A percentile compares a stretch with the other conserved stretches of the same genome.
These are phyloP conservation scores for Micronycteris hirsuta DNA, from an alignment of 2,113 vertebrate species.

Conservation along the genomic window DNA sequence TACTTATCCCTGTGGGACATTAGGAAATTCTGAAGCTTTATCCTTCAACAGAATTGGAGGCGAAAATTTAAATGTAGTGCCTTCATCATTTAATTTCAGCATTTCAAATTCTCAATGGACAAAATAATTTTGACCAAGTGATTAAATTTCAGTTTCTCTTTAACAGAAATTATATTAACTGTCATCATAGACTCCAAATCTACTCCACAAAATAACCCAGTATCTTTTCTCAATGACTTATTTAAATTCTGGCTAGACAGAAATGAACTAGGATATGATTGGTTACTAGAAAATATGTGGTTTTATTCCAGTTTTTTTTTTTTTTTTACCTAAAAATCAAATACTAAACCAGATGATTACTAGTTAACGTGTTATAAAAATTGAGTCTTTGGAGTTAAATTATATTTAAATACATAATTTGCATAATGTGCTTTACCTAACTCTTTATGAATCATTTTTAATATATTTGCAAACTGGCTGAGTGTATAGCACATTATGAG, in stretches of 20 bases:
- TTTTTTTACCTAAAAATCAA: constrained; percentile 31
- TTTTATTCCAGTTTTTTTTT: constrained; percentile 34
- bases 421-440: constrained; percentile 41
- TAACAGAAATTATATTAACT: constrained; percentile 60
- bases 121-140: constrained; percentile 51
- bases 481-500: neutral
- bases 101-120: constrained; percentile 40
- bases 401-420: constrained; percentile 43
- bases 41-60: constrained; percentile 26
- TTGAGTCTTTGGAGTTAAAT: constrained; percentile 41
- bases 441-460: constrained; percentile 48
- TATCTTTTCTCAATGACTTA: constrained; percentile 39
- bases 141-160: constrained; percentile 55
- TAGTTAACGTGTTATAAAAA: constrained; percentile 49
- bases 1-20: neutral
- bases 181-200: constrained; percentile 38
- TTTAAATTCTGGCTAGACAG: constrained; percentile 42
- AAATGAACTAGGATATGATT: constrained; percentile 34
- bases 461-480: constrained; percentile 49
- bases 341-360: constrained; percentile 43
- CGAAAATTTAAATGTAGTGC: constrained; percentile 19
- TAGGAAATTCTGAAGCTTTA: constrained; percentile 10
- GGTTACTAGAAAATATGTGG: neutral
- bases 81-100: constrained; percentile 41
- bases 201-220: constrained; percentile 27